Conservation (phyloP, 2,113 vertebrate species). For the Panthera leo region DNA sequence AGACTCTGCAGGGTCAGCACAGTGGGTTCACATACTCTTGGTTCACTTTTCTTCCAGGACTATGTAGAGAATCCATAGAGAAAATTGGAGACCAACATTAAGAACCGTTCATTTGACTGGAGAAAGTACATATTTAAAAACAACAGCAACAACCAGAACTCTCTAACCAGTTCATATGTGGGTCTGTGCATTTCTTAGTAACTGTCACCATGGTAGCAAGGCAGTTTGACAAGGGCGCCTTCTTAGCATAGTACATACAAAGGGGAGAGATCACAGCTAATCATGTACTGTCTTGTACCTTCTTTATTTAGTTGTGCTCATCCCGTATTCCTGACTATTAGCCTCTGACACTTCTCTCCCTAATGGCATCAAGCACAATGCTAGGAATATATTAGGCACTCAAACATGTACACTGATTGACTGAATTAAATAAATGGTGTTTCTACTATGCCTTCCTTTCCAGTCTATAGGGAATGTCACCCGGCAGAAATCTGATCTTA, state of each 20-base stretch:
- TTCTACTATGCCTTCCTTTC: conserved; percentile 20
- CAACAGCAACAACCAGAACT: not conserved
- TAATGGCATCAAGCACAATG: not conserved
- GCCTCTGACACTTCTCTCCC: not conserved
- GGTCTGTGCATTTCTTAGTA: conserved; percentile 60
- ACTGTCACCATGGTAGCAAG: conserved; percentile 65
- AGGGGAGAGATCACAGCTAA: not conserved
- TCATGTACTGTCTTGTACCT: not conserved
- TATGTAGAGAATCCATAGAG: not conserved
- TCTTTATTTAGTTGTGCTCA: conserved; percentile 14
- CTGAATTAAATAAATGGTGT: conserved; percentile 1
- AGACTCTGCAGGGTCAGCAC: not conserved
- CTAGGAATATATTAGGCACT: not conserved
- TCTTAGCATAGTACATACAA: not conserved
- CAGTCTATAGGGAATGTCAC: not conserved
- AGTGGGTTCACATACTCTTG: not conserved
- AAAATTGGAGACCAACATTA: not conserved
- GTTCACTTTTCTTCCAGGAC: not conserved
- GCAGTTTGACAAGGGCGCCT: not conserved
- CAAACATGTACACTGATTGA: not conserved
- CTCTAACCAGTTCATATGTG: not conserved
- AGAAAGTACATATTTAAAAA: not conserved
- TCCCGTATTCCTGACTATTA: not conserved
- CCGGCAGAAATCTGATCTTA: not conserved
- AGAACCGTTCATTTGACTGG: not conserved